A percentile compares a stretch with the other conserved stretches of the same genome.
phyloP scores from a whole-genome alignment of 2,113 vertebrate genomes.

The Nerophis lumbriciformis region DNA sequence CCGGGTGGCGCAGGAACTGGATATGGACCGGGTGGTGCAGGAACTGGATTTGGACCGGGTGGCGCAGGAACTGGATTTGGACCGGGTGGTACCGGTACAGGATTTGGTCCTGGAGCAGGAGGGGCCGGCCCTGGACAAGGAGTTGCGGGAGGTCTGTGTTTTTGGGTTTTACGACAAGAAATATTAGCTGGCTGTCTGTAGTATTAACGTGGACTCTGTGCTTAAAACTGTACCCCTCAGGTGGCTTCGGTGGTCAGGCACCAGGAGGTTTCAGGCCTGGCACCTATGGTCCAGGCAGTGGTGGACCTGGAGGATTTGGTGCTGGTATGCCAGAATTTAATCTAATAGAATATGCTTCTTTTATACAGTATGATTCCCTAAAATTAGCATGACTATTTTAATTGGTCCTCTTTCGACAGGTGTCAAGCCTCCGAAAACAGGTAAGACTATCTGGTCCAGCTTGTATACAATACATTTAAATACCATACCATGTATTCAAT shows the following conservation, averaged over 20 bases:
- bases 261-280: conserved; percentile 33
- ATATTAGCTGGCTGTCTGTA: neutral
- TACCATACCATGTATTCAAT: neutral
- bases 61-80: conserved; percentile 48
- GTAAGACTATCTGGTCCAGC: conserved; percentile 17
- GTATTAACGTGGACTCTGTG: neutral
- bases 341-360: neutral
- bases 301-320: conserved; percentile 41
- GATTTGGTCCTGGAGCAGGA: conserved; percentile 35
- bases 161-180: neutral
- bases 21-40: conserved; percentile 36
- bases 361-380: neutral
- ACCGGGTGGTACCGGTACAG: conserved; percentile 24
- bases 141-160: conserved; percentile 30
- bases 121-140: conserved; percentile 50
- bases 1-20: conserved; percentile 37
- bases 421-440: conserved; percentile 58
- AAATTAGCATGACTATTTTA: conserved; percentile 1
- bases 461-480: neutral
- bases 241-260: conserved; percentile 43
- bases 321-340: conserved; percentile 34
- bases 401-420: conserved; percentile 27
- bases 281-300: neutral
- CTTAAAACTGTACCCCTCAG: conserved; percentile 12
- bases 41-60: conserved; percentile 46